Percentiles rank a stretch among this genome's conserved stretches.
phyloP scores from a whole-genome alignment of 2,113 vertebrate genomes.

The Carassius gibelio region DNA sequence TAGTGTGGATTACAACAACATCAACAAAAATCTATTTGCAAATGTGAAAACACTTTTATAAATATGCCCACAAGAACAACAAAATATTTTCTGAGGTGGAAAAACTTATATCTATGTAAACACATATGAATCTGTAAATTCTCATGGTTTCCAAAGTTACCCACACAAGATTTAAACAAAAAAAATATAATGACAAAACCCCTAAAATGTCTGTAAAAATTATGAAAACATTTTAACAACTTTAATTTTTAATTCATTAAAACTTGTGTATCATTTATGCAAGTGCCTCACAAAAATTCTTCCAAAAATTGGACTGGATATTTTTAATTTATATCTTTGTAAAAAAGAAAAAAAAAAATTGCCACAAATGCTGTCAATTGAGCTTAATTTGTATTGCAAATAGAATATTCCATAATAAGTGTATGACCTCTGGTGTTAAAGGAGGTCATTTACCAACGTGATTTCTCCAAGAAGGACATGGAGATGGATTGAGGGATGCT shows the following conservation, averaged over 20 bases:
- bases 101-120: too few species aligned
- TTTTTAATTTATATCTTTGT: background rate
- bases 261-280: too few species aligned
- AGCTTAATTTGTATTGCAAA: background rate
- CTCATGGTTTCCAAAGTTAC: too few species aligned
- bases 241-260: too few species aligned
- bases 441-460: background rate
- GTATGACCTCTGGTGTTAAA: conserved; percentile 3
- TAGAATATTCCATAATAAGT: background rate
- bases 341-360: background rate
- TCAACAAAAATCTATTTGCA: background rate
- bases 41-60: background rate
- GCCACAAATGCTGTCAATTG: background rate
- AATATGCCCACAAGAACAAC: background rate
- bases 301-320: background rate
- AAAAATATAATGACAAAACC: too few species aligned
- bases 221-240: too few species aligned
- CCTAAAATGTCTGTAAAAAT: too few species aligned
- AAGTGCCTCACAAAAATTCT: background rate
- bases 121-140: too few species aligned
- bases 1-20: background rate
- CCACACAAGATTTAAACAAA: too few species aligned
- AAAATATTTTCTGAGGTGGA: too few species aligned
- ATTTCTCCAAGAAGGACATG: background rate
- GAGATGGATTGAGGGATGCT: conserved; percentile 15